Evolutionary conservation across 2,113 vertebrate genomes (phyloP).

Genomic region (Climacteris rufus): DNA sequence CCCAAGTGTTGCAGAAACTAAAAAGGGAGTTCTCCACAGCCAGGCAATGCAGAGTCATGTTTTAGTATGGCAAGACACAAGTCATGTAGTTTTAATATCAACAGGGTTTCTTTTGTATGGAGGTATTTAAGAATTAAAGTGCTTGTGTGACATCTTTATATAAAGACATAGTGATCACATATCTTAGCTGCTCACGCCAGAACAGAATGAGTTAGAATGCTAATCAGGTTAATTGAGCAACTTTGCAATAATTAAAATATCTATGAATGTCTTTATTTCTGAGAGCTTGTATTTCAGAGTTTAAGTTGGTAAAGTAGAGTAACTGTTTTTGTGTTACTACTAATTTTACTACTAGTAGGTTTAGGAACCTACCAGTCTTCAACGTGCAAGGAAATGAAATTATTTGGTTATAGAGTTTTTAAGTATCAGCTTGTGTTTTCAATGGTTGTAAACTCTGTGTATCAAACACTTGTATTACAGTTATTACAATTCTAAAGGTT

Average conservation of each 20-base stretch:
- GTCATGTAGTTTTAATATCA: not conserved
- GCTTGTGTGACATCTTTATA: not conserved
- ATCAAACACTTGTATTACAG: not conserved
- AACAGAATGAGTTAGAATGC: not conserved
- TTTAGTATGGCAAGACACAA: not conserved
- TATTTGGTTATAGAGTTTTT: not conserved
- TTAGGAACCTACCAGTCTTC: not conserved
- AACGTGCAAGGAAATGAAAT: not conserved
- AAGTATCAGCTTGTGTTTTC: not conserved
- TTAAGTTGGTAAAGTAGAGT: not conserved
- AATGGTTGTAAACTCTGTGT: not conserved
- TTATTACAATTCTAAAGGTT: not conserved
- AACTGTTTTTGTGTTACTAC: not conserved
- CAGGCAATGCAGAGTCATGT: accelerated
- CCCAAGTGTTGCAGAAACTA: not conserved
- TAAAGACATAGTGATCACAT: not conserved
- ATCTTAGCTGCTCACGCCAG: not conserved
- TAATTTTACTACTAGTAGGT: not conserved
- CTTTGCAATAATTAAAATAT: not conserved
- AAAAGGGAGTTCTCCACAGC: not conserved
- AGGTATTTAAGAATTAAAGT: not conserved
- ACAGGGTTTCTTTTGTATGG: not conserved
- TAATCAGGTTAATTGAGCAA: not conserved
- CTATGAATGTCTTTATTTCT: not conserved
- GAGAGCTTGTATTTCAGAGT: not conserved